phyloP scores from a whole-genome alignment of 2,113 vertebrate species.

The Callithrix jacchus region DNA sequence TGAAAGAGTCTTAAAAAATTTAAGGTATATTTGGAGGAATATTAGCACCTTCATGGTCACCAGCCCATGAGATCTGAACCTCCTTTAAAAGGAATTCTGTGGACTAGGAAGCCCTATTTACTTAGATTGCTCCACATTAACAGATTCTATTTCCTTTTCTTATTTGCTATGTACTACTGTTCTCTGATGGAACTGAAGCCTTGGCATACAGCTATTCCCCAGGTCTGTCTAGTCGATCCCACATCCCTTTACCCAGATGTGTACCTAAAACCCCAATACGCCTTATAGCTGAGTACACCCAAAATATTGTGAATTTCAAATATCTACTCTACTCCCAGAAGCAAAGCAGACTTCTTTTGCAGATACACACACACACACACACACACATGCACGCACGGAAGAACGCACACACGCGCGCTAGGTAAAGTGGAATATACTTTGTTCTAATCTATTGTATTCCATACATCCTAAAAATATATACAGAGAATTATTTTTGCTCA shows the following conservation, averaged over 20 bases:
- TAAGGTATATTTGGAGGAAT: neutral
- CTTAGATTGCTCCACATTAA: neutral
- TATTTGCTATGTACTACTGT: neutral
- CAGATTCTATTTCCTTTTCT: neutral
- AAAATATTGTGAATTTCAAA: slow-evolving; percentile 28
- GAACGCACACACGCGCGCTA: neutral
- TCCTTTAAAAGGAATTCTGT: slow-evolving; percentile 29
- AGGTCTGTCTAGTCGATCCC: neutral
- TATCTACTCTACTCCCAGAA: neutral
- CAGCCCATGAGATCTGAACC: neutral
- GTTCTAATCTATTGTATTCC: neutral
- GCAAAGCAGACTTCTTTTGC: neutral
- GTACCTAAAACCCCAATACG: neutral
- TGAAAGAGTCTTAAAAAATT: slow-evolving; percentile 16
- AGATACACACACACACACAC: neutral
- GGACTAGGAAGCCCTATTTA: neutral
- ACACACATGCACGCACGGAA: no score
- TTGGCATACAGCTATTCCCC: neutral
- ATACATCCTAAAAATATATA: neutral
- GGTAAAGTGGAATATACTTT: neutral
- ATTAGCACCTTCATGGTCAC: neutral
- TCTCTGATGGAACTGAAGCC: neutral
- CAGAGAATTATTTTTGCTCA: neutral
- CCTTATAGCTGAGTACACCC: neutral
- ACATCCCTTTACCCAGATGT: neutral